Evolutionary conservation across 2,888 invertebrate species (phyloP).

Genomic region (Phania funesta): DNA sequence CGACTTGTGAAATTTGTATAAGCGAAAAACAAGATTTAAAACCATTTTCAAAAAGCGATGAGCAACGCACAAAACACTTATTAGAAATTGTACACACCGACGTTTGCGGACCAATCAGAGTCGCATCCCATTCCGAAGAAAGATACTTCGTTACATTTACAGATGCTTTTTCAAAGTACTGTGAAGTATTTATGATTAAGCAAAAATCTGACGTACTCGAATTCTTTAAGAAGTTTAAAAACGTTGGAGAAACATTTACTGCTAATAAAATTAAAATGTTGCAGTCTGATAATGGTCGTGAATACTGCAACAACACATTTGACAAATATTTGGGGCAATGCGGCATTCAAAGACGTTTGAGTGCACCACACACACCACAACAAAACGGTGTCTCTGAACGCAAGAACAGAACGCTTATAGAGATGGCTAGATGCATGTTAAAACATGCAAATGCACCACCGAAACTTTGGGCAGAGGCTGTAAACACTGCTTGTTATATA

Average conservation of each 20-base stretch:
- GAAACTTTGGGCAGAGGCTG: not conserved
- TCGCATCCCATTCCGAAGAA: not conserved
- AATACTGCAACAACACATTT: not conserved
- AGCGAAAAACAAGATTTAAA: not conserved
- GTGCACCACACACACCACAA: not conserved
- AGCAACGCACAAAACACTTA: not conserved
- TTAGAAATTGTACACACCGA: not conserved
- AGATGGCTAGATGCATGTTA: not conserved
- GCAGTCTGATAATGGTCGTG: not conserved
- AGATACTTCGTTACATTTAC: not conserved
- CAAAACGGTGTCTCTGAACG: not conserved
- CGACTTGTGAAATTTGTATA: not conserved
- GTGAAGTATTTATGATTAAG: not conserved
- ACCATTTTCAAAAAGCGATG: not conserved
- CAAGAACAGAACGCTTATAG: not conserved
- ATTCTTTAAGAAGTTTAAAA: not conserved
- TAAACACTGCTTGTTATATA: not conserved
- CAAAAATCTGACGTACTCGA: not conserved
- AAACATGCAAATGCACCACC: not conserved
- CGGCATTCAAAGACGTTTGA: slow-evolving; percentile 1
- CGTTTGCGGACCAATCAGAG: not conserved
- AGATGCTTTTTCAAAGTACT: not conserved
- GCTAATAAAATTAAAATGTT: not conserved
- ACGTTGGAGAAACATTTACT: not conserved
- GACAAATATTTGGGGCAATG: not conserved